Evolutionary conservation across 2,797 vertebrate species (phyloP).

Genomic region (Artibeus lituratus): DNA sequence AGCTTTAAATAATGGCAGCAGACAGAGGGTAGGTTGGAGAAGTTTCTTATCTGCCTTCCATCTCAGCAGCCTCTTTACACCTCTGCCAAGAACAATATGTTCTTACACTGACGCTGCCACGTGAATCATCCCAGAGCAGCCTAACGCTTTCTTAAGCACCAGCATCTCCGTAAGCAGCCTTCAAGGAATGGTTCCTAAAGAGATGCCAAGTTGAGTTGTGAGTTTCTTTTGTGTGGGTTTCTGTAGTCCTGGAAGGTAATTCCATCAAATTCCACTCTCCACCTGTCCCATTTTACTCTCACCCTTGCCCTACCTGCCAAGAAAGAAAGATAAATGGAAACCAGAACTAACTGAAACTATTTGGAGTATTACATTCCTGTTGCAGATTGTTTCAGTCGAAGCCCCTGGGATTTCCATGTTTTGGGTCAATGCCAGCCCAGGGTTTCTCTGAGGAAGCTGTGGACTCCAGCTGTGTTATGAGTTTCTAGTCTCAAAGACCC

Average conservation of each 20-base stretch:
- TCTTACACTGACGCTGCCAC: background rate
- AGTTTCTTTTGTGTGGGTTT: conserved; percentile 39
- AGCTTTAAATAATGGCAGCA: background rate
- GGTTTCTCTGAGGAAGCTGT: background rate
- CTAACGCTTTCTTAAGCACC: background rate
- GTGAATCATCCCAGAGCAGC: background rate
- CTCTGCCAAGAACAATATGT: background rate
- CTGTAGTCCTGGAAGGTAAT: conserved; percentile 58
- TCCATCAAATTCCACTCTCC: conserved; percentile 59
- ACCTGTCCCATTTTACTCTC: conserved; percentile 55
- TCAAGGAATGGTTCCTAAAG: background rate
- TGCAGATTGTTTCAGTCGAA: background rate
- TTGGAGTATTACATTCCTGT: conserved; percentile 37
- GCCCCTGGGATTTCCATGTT: conserved; percentile 22
- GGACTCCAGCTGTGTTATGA: conserved; percentile 22
- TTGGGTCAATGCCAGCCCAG: conserved; percentile 10
- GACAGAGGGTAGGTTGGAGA: background rate
- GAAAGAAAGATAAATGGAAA: conserved; percentile 51
- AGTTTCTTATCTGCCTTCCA: background rate
- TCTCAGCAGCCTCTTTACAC: background rate
- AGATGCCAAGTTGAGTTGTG: conserved; percentile 30
- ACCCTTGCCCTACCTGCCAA: conserved; percentile 58
- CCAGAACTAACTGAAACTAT: conserved; percentile 50
- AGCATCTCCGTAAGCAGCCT: background rate
- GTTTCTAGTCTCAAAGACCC: conserved; percentile 29